Evolutionary conservation across 2,888 invertebrate species (phyloP).

Genomic region (Aelia acuminata): DNA sequence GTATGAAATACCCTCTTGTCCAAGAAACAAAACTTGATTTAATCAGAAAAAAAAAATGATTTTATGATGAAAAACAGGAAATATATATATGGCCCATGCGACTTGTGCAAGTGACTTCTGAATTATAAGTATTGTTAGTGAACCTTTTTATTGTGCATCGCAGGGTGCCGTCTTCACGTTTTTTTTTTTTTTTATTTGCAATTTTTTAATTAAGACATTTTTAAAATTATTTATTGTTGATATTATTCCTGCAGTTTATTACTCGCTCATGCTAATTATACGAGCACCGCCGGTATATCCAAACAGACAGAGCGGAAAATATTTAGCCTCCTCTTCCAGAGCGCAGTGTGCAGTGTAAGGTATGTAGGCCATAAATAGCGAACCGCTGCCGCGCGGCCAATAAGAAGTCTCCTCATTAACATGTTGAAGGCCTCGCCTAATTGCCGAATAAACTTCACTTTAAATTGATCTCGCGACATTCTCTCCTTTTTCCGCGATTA

Average conservation of each 20-base stretch:
- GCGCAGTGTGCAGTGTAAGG: not conserved
- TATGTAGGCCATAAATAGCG: slow-evolving; percentile 15
- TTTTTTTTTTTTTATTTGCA: not conserved
- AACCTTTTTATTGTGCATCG: too few species aligned
- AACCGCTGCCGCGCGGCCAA: not conserved
- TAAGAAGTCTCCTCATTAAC: not conserved
- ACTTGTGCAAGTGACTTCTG: too few species aligned
- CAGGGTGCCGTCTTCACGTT: not conserved
- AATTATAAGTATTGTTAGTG: too few species aligned
- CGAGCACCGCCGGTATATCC: not conserved
- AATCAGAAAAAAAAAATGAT: too few species aligned
- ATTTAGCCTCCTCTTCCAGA: not conserved
- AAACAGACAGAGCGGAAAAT: not conserved
- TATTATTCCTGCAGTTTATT: not conserved
- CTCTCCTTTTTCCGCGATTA: not conserved
- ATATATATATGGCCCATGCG: too few species aligned
- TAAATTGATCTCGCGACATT: not conserved
- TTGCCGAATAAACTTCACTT: slow-evolving; percentile 3
- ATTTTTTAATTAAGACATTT: slow-evolving; percentile 24
- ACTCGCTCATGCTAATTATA: not conserved
- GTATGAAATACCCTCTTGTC: too few species aligned
- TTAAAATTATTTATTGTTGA: not conserved
- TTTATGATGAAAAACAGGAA: too few species aligned
- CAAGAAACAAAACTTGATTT: too few species aligned
- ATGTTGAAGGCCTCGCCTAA: not conserved